A percentile compares a stretch with the other conserved stretches of the same genome.
Conservation (phyloP, 2,797 vertebrate species). For the Diplodus puntazzo region DNA sequence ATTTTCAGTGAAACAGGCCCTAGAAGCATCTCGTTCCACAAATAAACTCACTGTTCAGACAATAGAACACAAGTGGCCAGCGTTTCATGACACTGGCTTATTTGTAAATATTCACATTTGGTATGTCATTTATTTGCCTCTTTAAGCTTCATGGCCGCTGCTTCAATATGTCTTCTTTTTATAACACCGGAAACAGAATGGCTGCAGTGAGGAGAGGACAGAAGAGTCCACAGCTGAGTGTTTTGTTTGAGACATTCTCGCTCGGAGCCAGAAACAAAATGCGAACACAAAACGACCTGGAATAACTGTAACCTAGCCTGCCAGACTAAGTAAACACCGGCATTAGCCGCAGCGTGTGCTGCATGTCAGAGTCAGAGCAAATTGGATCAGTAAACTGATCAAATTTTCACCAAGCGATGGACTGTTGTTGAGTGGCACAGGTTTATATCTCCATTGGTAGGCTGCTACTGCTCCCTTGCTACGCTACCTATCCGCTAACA, state of each 20-base stretch:
- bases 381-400: slow-evolving; percentile 59
- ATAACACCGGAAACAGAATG: slow-evolving; percentile 24
- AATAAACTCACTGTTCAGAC: neutral
- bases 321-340: slow-evolving; percentile 36
- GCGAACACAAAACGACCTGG: slow-evolving; percentile 43
- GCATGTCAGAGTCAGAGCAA: slow-evolving; percentile 37
- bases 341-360: slow-evolving; percentile 22
- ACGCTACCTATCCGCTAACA: slow-evolving; percentile 76
- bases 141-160: neutral
- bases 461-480: slow-evolving; percentile 47
- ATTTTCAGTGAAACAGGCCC: neutral
- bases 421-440: slow-evolving; percentile 30
- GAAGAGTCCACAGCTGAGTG: slow-evolving; percentile 10
- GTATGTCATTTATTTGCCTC: neutral
- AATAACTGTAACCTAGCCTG: slow-evolving; percentile 55
- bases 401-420: slow-evolving; percentile 41
- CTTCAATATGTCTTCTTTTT: slow-evolving; percentile 41
- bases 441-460: slow-evolving; percentile 44
- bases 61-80: neutral
- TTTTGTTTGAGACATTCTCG: slow-evolving; percentile 63
- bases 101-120: neutral
- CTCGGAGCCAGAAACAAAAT: slow-evolving; percentile 51
- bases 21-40: neutral
- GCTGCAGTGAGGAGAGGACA: slow-evolving; percentile 25
- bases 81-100: neutral